Evolutionary conservation across 2,113 vertebrate species (phyloP).

Genomic region (Lota lota): DNA sequence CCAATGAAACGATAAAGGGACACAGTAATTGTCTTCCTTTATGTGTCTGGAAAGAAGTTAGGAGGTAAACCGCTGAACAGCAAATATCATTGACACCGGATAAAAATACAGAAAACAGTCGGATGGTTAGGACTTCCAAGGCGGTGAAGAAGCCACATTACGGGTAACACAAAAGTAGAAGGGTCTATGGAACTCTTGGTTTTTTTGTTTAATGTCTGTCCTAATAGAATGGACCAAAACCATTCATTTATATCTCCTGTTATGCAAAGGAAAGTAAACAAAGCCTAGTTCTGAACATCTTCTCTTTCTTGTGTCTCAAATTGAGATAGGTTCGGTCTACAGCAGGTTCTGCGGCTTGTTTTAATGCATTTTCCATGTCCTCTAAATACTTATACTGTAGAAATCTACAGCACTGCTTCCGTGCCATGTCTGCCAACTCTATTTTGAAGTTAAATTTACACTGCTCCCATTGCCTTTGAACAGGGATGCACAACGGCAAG

Average conservation of each 20-base stretch:
- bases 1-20: conserved; percentile 10
- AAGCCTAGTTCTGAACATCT: conserved; percentile 43
- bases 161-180: conserved; percentile 55
- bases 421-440: conserved; percentile 24
- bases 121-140: conserved; percentile 57
- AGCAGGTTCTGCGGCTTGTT: conserved; percentile 2
- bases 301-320: conserved; percentile 49
- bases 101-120: conserved; percentile 61
- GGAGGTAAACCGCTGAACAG: conserved; percentile 58
- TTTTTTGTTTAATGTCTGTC: conserved; percentile 63
- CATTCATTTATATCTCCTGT: conserved; percentile 47
- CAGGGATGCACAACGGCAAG: neutral
- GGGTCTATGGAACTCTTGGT: conserved; percentile 54
- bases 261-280: conserved; percentile 59
- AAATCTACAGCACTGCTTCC: conserved; percentile 38
- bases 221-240: conserved; percentile 49
- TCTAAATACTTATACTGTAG: conserved; percentile 41
- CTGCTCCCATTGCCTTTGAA: neutral
- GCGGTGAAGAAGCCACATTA: conserved; percentile 50
- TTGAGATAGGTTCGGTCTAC: conserved; percentile 42
- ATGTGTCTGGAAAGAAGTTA: conserved; percentile 52
- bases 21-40: conserved; percentile 55
- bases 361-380: conserved; percentile 23
- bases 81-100: conserved; percentile 62
- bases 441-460: conserved; percentile 20